Base-by-base conservation (phyloP, 2,113 vertebrate genomes). In the Taxidea taxus region DNA sequence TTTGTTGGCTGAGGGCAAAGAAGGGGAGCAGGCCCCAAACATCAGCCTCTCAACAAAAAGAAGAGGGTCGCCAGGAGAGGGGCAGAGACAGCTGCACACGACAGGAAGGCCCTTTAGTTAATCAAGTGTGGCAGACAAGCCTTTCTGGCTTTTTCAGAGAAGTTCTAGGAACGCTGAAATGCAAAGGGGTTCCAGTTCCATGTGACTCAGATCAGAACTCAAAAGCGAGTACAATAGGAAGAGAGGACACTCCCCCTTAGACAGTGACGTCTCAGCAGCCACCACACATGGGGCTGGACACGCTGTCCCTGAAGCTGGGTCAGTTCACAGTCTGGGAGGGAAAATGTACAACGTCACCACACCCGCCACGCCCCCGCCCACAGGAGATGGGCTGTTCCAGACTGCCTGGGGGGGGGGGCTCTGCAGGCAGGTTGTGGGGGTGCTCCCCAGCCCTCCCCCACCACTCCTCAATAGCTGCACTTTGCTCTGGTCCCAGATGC, bases 1-100 rank as follows among this genome's bases (percentile, higher is more conserved):
- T 90, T 72, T 87, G 44, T 42, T 27, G 96, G 96, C 91, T 64
- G 94, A 96, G 58, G 95, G 78, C 75, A 95, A 85, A 85, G 86
- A n/a, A 51, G n/a, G 15, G 20, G 39, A 34, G 25, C 58, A 25
- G 6, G 64, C 8, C 9, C 44, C 10, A 56, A 84, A 80, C 51
- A 21, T 23, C 34, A 51, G 70, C 47, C 42, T 34, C 11, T 8
- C 49, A 34, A 58, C n/a, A 54, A 70, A 60, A 7, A 60, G 47
- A 58, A 27, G 12, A 27, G n/a, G 34, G 81, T 20, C 47, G 6
- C 27, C 72, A 49, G 15, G 81, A 37, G 7, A 13, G 34, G 21
- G 44, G n/a, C 91, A 58, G 25, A 60, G 12, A 27, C 20, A 83
- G 68, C 2, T 16, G 2, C 37, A 1, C 80, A 49, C 21, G 31